Percentiles rank a stretch among this genome's conserved stretches.
Conservation (phyloP, 2,888 invertebrate genomes). For the Meta bourneti region DNA sequence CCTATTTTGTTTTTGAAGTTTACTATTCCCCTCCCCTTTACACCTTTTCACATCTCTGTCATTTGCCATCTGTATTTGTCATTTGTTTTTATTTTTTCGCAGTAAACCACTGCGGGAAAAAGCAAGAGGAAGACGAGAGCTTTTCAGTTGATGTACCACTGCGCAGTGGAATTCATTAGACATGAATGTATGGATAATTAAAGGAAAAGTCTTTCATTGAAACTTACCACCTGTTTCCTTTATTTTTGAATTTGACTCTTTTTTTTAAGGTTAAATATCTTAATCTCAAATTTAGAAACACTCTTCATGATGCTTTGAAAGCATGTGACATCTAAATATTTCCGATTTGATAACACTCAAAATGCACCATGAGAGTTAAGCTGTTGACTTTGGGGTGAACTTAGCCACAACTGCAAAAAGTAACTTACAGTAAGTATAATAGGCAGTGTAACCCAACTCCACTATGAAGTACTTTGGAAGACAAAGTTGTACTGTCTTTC, state of each 20-base stretch:
- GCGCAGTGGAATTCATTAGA: constrained; percentile 76
- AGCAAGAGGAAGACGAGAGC: constrained; percentile 49
- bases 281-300: too few species aligned
- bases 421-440: too few species aligned
- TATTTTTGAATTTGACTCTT: not conserved
- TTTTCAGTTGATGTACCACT: constrained; percentile 76
- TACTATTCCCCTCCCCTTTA: constrained; percentile 9
- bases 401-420: too few species aligned
- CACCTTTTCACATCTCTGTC: constrained; percentile 65
- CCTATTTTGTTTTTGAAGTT: constrained; percentile 53
- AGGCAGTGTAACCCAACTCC: too few species aligned
- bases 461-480: too few species aligned
- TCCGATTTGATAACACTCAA: too few species aligned
- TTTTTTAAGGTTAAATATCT: too few species aligned
- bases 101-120: constrained; percentile 47
- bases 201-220: constrained; percentile 77
- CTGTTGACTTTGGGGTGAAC: too few species aligned
- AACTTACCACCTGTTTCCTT: constrained; percentile 24
- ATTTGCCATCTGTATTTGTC: constrained; percentile 75
- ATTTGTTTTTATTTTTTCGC: constrained; percentile 73
- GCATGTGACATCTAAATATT: too few species aligned
- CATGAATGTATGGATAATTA: constrained; percentile 76
- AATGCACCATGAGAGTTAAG: too few species aligned
- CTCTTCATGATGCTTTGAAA: too few species aligned
- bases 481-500: too few species aligned